Conservation (phyloP, 92 coral and sea anemone species). For the Bergia puertoricense region DNA sequence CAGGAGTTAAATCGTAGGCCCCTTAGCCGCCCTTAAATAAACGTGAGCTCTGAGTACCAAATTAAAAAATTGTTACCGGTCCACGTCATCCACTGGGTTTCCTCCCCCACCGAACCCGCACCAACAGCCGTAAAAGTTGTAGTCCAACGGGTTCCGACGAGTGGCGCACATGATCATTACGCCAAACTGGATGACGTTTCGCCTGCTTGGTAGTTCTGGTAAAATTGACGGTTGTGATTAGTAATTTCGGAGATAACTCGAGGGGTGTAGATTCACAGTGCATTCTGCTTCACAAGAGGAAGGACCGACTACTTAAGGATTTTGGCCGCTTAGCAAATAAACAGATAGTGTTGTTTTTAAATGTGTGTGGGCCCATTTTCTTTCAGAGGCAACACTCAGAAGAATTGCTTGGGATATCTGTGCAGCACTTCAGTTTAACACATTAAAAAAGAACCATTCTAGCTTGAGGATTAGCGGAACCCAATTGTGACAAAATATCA, state of each 20-base stretch:
- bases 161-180: slow-evolving; percentile 23
- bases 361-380: too few relatives aligned
- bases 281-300: neutral
- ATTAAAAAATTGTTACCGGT: neutral
- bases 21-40: neutral
- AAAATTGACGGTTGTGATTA: neutral
- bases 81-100: slow-evolving; percentile 18
- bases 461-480: too few relatives aligned
- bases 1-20: too few relatives aligned
- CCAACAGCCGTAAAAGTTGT: slow-evolving; percentile 36
- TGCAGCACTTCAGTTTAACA: too few relatives aligned
- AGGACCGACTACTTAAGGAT: too few relatives aligned
- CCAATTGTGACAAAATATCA: too few relatives aligned
- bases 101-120: slow-evolving; percentile 28
- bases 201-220: neutral
- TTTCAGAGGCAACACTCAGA: too few relatives aligned
- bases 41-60: neutral
- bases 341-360: too few relatives aligned
- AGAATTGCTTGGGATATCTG: too few relatives aligned
- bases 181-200: slow-evolving; percentile 27
- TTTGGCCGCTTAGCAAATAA: too few relatives aligned
- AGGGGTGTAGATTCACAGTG: neutral
- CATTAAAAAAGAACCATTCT: too few relatives aligned
- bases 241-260: neutral
- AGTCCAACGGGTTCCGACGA: slow-evolving; percentile 22